Evolutionary conservation across 2,113 vertebrate species (phyloP), one percentile per base, ranked within the genome.

Genomic region (Halichoerus grypus): DNA sequence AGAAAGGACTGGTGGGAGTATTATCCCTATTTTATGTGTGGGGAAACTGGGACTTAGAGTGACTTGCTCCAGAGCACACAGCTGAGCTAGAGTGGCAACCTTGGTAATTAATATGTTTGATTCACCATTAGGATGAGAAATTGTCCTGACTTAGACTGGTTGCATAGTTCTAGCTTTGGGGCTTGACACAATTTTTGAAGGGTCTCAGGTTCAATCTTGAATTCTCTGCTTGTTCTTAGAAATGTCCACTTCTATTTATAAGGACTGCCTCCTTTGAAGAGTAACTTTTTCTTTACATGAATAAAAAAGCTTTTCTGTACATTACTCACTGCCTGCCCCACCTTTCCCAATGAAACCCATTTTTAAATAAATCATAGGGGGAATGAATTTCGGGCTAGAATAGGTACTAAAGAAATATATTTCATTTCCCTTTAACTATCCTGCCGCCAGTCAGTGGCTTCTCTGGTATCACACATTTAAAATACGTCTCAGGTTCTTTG

Each of bases 241-340:
- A 92, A 42, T 15, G 0, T 63, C 22, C 14, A 19, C 55, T 96
- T 83, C 21, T 85, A 0, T 89, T 89, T 82, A 13, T 18, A 67
- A 94, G 61, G 39, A 80, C 53, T 96, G 67, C 91, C 79, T 94
- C 55, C 80, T 88, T 46, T 46, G 24, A 79, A 28, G 9, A n/a
- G 31, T 69, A 36, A 90, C 19, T 82, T 96, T 80, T 76, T 14
- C 33, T 84, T 71, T 67, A 76, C 10, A 31, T 81, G 12, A 79
- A 22, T 57, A 88, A 53, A 87, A 82, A 81, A 79, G 18, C 9
- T 63, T 85, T 74, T 74, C 10, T 39, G 13, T 83, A 42, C 9
- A 26, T 24, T 91, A 19, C 10, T 87, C 13, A 67, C 1, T 16
- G 15, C 9, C 33, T 76, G 42, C 39, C 24, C 71, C 13, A 28